Percentiles rank a stretch among this genome's conserved stretches.
Conservation (phyloP, 1,140 invertebrate species). For the Calosoma granatense region DNA sequence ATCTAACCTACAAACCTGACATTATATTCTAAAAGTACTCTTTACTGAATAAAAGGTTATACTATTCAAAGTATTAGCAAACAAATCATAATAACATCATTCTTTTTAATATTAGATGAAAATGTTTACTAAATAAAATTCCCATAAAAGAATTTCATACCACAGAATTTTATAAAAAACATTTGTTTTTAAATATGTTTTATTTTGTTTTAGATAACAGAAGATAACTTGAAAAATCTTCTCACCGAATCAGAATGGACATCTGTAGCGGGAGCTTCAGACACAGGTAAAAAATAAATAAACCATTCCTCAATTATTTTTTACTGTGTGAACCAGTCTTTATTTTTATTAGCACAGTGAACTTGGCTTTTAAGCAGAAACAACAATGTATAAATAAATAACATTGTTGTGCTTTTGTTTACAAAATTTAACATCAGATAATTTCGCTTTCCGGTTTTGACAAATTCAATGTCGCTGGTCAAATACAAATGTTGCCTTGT, state of each 20-base stretch:
- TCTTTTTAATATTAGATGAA: not conserved
- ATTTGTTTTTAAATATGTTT: not conserved
- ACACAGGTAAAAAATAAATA: slow-evolving; percentile 17
- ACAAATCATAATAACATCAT: too few species aligned
- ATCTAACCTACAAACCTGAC: too few species aligned
- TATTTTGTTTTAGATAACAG: slow-evolving; percentile 20
- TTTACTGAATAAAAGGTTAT: not conserved
- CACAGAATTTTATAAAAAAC: not conserved
- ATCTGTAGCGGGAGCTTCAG: slow-evolving; percentile 17
- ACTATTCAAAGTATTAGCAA: not conserved
- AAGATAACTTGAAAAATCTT: slow-evolving; percentile 16
- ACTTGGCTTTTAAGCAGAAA: not conserved
- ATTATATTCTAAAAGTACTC: too few species aligned
- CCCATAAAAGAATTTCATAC: not conserved
- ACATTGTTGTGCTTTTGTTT: not conserved
- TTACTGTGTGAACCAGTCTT: not conserved
- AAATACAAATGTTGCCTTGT: too few species aligned
- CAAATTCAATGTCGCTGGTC: not conserved
- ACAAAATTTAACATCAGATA: slow-evolving; percentile 6
- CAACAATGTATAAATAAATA: not conserved
- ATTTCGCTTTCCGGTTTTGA: not conserved
- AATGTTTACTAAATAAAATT: not conserved
- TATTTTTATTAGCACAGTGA: not conserved
- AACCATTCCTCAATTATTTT: not conserved
- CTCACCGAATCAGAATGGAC: slow-evolving; percentile 21